Conservation (phyloP, 2,797 vertebrate genomes). For the Danio choprae region DNA sequence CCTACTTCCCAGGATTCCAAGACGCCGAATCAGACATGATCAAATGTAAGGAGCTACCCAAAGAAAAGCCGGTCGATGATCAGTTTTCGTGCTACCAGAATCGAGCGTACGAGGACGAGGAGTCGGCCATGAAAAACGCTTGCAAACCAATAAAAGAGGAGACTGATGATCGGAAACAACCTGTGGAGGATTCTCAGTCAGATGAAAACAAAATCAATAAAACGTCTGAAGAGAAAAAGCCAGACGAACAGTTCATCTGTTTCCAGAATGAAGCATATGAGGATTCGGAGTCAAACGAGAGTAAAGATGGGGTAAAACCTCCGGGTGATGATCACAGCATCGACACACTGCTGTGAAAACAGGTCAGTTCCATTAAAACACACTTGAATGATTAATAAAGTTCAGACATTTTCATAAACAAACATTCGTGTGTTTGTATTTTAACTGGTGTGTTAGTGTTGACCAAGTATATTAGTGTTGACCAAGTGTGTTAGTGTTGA, state of each 20-base stretch:
- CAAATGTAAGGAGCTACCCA: background rate
- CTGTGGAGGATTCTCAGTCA: background rate
- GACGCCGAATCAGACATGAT: constrained; percentile 15
- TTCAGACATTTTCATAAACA: constrained; percentile 1
- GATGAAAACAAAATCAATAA: background rate
- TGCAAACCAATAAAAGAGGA: background rate
- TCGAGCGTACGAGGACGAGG: constrained; percentile 39
- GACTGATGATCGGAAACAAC: background rate
- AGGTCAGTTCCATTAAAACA: background rate
- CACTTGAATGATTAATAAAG: background rate
- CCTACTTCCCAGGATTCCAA: constrained; percentile 36
- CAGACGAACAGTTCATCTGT: background rate
- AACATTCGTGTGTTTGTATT: constrained; percentile 19
- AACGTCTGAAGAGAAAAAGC: background rate
- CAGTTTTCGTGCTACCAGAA: constrained; percentile 63
- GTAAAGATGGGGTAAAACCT: background rate
- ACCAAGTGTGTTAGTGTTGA: too few species aligned
- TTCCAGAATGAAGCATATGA: constrained; percentile 71
- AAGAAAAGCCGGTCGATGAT: background rate
- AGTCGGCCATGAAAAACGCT: background rate
- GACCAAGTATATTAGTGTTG: too few species aligned
- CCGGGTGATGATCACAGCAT: constrained; percentile 3
- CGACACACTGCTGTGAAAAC: constrained; percentile 27
- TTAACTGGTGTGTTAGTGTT: constrained; percentile 1
- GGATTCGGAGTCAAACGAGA: constrained; percentile 41